phyloP scores from a whole-genome alignment of 2,113 vertebrate species.

The Muntiacus muntjak region DNA sequence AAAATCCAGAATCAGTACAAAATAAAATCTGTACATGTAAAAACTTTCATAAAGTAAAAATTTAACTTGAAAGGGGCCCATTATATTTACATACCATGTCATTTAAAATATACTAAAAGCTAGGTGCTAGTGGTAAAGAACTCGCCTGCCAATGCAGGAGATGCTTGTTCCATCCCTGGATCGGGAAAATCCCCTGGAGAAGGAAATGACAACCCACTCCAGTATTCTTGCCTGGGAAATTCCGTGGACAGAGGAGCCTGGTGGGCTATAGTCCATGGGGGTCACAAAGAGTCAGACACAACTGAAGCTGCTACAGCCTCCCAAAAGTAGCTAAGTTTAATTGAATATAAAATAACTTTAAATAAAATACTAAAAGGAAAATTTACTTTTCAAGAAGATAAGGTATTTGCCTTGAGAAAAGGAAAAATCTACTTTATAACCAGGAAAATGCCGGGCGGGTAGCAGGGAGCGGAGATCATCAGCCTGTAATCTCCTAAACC shows the following conservation, averaged over 20 bases:
- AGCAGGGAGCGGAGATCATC: background rate
- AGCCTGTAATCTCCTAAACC: background rate
- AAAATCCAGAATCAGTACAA: background rate
- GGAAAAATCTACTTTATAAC: background rate
- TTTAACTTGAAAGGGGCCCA: background rate
- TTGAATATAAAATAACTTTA: background rate
- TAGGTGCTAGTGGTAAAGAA: background rate
- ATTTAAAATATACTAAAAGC: background rate
- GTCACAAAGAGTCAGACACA: background rate
- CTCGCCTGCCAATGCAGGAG: background rate
- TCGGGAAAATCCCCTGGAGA: background rate
- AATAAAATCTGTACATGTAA: background rate
- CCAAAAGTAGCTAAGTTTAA: background rate
- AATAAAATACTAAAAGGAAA: background rate
- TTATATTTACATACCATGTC: background rate
- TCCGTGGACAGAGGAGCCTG: background rate
- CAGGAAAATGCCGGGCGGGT: background rate
- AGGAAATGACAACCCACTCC: background rate
- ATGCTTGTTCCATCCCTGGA: background rate
- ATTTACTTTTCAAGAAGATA: background rate
- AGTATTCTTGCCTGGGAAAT: background rate
- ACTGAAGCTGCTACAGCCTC: background rate
- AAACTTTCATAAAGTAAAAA: background rate
- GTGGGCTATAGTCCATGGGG: background rate
- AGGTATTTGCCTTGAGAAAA: background rate